Conservation (phyloP, 1,140 invertebrate genomes). For the Megalonaias nervosa region DNA sequence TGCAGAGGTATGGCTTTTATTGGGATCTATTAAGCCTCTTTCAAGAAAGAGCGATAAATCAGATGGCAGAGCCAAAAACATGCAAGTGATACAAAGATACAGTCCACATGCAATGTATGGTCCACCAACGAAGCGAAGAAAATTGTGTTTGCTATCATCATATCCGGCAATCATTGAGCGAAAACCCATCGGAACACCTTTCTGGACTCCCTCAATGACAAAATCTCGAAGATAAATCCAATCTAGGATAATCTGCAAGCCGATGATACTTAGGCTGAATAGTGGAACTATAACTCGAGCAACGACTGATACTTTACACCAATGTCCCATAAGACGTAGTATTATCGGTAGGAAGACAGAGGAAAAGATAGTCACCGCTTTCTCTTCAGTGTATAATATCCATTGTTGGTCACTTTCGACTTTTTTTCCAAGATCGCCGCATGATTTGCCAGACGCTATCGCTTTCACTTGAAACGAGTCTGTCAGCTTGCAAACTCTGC, state of each 20-base stretch:
- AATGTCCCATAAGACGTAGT: not conserved
- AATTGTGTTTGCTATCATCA: slow-evolving; percentile 8
- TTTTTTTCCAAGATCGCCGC: not conserved
- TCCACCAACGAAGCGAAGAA: slow-evolving; percentile 22
- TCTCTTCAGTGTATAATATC: slow-evolving; percentile 6
- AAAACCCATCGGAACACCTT: slow-evolving; percentile 28
- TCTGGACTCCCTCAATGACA: slow-evolving; percentile 1
- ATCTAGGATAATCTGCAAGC: slow-evolving; percentile 13
- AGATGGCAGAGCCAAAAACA: slow-evolving; percentile 1
- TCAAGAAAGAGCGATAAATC: slow-evolving; percentile 3
- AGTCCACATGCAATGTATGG: slow-evolving; percentile 11
- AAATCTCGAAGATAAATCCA: slow-evolving; percentile 9
- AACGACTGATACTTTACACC: not conserved
- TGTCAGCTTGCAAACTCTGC: not conserved
- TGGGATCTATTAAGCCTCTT: not conserved
- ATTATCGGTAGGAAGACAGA: slow-evolving; percentile 1
- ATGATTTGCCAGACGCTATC: not conserved
- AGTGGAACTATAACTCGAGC: not conserved
- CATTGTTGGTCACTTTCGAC: not conserved
- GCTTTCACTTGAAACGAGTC: no score
- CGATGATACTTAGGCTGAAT: slow-evolving; percentile 7
- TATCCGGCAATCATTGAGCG: slow-evolving; percentile 18
- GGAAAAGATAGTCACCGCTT: slow-evolving; percentile 9
- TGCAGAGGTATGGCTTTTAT: not conserved
- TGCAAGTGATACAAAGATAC: slow-evolving; percentile 16